These are phyloP conservation scores for Gambusia affinis DNA, from an alignment of 2,113 vertebrate species.

Conservation along the genomic window DNA sequence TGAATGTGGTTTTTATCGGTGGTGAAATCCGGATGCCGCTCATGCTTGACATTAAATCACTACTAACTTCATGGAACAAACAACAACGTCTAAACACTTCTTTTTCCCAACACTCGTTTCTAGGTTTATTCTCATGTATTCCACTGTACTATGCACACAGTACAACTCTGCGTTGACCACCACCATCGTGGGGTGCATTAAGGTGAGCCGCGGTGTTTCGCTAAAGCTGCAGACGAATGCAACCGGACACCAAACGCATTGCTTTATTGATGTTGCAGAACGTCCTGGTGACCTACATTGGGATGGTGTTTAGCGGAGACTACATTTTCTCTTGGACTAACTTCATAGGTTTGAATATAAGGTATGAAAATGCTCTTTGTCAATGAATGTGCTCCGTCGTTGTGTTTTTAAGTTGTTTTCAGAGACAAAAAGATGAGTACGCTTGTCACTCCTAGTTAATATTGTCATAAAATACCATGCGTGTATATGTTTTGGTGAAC, in stretches of 20 bases:
- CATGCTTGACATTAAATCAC: not conserved
- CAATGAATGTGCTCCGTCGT: too few relatives aligned
- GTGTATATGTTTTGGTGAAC: too few relatives aligned
- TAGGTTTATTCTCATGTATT: conserved; percentile 96
- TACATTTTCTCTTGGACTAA: conserved; percentile 99
- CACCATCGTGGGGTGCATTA: conserved; percentile 96
- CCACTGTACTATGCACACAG: conserved; percentile 97
- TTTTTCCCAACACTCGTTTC: not conserved
- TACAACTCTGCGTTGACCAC: conserved; percentile 98
- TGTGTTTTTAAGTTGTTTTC: not conserved
- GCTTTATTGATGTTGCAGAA: conserved; percentile 80
- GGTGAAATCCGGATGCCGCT: not conserved
- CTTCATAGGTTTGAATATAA: conserved; percentile 98
- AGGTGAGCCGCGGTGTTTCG: conserved; percentile 75
- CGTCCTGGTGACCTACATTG: conserved; percentile 97
- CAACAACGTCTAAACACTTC: not conserved
- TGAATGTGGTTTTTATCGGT: not conserved
- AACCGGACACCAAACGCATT: not conserved
- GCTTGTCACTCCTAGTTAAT: too few relatives aligned
- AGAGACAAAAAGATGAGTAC: too few relatives aligned
- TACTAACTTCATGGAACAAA: not conserved
- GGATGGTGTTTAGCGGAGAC: conserved; percentile 98
- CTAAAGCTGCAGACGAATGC: not conserved
- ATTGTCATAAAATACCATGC: too few relatives aligned
- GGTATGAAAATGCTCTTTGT: conserved; percentile 74